Evolutionary conservation across 1,140 invertebrate species (phyloP).

Genomic region (Pseudoatta argentina): DNA sequence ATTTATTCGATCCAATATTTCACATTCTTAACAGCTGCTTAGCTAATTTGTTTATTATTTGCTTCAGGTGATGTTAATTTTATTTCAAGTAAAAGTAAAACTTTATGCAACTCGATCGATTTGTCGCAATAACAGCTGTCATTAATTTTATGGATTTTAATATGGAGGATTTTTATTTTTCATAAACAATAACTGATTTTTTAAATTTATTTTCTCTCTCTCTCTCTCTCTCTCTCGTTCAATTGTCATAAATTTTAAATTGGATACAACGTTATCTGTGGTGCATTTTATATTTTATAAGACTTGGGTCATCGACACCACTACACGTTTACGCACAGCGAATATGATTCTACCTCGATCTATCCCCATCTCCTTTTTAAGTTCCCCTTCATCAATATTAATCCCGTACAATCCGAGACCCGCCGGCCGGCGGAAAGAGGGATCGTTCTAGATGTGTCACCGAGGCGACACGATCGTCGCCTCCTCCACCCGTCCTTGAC

Average conservation of each 20-base stretch:
- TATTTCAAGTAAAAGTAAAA: background rate
- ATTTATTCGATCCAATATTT: background rate
- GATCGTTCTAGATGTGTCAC: slow-evolving; percentile 67
- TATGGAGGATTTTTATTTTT: background rate
- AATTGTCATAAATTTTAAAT: background rate
- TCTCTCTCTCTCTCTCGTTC: background rate
- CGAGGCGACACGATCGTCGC: slow-evolving; percentile 57
- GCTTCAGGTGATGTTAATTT: background rate
- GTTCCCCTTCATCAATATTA: slow-evolving; percentile 71
- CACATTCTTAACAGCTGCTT: background rate
- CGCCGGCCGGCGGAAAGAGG: slow-evolving; percentile 49
- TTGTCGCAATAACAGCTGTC: background rate
- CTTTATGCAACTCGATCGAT: background rate
- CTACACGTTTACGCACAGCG: background rate
- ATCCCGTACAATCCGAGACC: slow-evolving; percentile 50
- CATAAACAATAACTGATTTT: background rate
- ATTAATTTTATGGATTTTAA: background rate
- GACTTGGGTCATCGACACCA: background rate
- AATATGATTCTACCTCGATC: slow-evolving; percentile 34
- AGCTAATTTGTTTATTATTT: background rate
- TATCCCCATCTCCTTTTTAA: slow-evolving; percentile 29
- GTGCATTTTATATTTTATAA: background rate
- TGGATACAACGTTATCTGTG: background rate
- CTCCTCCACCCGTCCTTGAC: slow-evolving; percentile 26
- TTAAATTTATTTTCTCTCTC: background rate